Percentiles rank a stretch among this genome's conserved stretches.
Conservation (phyloP, 2,888 invertebrate species). For the Kuschelorhynchus macadamiae region DNA sequence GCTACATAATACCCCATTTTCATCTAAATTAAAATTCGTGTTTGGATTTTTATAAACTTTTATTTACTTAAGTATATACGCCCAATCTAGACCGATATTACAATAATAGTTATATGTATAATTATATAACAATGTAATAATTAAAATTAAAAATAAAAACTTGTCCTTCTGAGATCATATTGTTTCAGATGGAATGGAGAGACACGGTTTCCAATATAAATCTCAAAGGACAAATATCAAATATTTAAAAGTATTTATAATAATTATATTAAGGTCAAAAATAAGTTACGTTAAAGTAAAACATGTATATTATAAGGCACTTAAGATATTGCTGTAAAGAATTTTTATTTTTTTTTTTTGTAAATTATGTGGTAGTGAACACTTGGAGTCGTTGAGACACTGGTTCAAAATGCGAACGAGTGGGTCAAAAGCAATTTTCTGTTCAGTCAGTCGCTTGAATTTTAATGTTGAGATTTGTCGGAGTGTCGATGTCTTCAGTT, state of each 20-base stretch:
- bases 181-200: constrained; percentile 64
- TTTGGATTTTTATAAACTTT: constrained; percentile 22
- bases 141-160: constrained; percentile 14
- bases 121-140: constrained; percentile 20
- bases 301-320: constrained; percentile 64
- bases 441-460: constrained; percentile 59
- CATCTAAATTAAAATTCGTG: neutral
- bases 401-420: constrained; percentile 53
- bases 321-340: constrained; percentile 44
- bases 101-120: constrained; percentile 25
- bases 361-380: constrained; percentile 56
- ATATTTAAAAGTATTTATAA: constrained; percentile 37
- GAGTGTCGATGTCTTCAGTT: constrained; percentile 40
- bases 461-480: constrained; percentile 23
- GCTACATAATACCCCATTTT: too few relatives aligned
- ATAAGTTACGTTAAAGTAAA: constrained; percentile 53
- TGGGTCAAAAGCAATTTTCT: constrained; percentile 49
- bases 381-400: constrained; percentile 55
- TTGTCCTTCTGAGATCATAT: constrained; percentile 24
- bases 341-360: constrained; percentile 42
- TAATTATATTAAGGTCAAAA: constrained; percentile 39
- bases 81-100: constrained; percentile 21
- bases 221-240: constrained; percentile 46
- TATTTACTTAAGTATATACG: constrained; percentile 30
- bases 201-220: constrained; percentile 61